Base-by-base conservation (phyloP, 2,113 vertebrate species). In the Turdus rufiventris region DNA sequence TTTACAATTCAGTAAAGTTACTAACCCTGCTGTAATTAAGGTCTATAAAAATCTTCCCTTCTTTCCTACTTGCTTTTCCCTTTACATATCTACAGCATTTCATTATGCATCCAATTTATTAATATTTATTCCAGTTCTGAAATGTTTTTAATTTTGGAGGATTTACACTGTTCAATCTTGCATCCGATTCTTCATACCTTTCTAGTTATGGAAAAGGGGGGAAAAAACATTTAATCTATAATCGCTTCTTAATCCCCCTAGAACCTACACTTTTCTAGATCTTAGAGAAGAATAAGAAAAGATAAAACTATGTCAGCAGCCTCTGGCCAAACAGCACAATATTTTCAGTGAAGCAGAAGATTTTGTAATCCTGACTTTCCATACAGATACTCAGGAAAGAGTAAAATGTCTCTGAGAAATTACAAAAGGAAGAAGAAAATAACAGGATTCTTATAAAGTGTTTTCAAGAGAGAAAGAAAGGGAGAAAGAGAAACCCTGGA, bases 1-100 rank as follows among this genome's bases (percentile, higher is more conserved):
- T 98, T 98, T 97, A 97, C 96, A 97, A 97, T 98, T 98, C 97
- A 98, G 97, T 98, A 97, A 97, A 97, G 98, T 98, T 98, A 97
- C 97, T 97, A 98, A 97, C 96, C 96, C 96, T 98, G 96, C 97
- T 98, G 98, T 97, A 98, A 98, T 98, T 97, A 98, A 97, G 97
- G 96, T 96, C 97, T 98, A 96, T 96, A 97, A 97, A 97, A 97
- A 97, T 93, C 94, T 96, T 89, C 75, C 91, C 94, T 93, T 96
- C 96, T 97, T 96, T 97, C 94, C 93, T 53, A 93, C 97, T 97
- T 96, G 96, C 96, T 94, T 95, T 93, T 73, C 89, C 45, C 82
- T 77, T 88, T 94, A 83, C 79, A 80, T 97, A 97, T 97, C 96
- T 95, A 97, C 72, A 38, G 97, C 88, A 76, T 97, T 97, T 98